Percentiles rank a stretch among this genome's conserved stretches.
These are phyloP conservation scores for Nothoprocta pentlandii DNA, from an alignment of 2,113 vertebrate genomes.

Conservation along the genomic window DNA sequence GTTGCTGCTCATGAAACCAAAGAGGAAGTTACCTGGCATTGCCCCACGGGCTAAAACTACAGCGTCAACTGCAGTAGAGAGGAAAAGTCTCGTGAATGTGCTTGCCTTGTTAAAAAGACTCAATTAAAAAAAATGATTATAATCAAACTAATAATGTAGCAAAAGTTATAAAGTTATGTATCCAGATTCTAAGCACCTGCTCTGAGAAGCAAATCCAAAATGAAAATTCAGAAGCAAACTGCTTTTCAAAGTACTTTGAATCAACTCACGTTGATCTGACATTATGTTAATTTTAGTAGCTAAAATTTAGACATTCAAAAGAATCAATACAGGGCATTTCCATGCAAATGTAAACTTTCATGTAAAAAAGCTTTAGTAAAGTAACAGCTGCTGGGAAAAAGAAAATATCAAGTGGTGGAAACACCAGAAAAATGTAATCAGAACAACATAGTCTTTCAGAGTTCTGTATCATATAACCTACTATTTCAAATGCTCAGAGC, in stretches of 20 bases:
- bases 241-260: neutral
- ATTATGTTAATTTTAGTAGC: neutral
- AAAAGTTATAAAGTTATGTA: neutral
- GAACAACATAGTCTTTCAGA: neutral
- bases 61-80: neutral
- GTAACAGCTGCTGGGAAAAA: neutral
- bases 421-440: neutral
- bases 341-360: neutral
- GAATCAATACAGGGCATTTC: neutral
- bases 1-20: neutral
- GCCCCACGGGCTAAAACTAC: neutral
- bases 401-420: neutral
- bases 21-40: neutral
- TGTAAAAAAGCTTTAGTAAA: neutral
- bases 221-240: neutral
- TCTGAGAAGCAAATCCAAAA: neutral
- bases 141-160: neutral
- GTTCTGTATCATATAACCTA: neutral
- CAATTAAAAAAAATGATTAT: neutral
- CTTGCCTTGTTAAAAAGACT: neutral
- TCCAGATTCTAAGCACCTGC: neutral
- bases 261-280: neutral
- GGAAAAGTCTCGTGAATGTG: rapidly evolving
- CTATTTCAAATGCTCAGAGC: neutral
- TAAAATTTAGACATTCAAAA: neutral